These are phyloP conservation scores for Carcina quercana DNA, from an alignment of 2,888 invertebrate species.

Conservation along the genomic window DNA sequence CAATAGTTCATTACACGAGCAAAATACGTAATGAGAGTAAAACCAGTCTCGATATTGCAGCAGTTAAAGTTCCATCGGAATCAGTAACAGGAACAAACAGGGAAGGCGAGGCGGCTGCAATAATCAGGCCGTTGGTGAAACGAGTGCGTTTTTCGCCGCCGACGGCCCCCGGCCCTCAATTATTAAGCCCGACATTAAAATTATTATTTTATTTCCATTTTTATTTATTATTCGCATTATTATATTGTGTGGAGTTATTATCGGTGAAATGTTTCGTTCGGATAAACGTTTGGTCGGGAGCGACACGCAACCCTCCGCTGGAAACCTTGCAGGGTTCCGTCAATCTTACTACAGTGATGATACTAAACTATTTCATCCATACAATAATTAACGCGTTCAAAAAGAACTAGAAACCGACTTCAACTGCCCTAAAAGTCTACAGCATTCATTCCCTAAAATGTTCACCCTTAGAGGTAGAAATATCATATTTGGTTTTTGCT, in stretches of 20 bases:
- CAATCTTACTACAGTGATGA: too few relatives aligned
- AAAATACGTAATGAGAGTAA: conserved; percentile 23
- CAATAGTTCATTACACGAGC: conserved; percentile 15
- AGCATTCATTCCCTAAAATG: too few relatives aligned
- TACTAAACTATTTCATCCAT: too few relatives aligned
- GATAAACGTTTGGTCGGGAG: conserved; percentile 60
- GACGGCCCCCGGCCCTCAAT: conserved; percentile 43
- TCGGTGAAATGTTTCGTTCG: conserved; percentile 74
- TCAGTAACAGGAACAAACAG: conserved; percentile 52
- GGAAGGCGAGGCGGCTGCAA: conserved; percentile 31
- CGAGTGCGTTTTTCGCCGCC: conserved; percentile 45
- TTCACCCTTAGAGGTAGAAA: too few relatives aligned
- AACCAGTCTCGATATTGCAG: conserved; percentile 41
- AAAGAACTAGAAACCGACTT: too few relatives aligned
- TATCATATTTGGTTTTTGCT: too few relatives aligned
- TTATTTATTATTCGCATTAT: conserved; percentile 75
- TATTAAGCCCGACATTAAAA: conserved; percentile 72
- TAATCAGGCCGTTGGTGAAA: conserved; percentile 56
- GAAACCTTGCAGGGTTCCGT: conserved; percentile 42
- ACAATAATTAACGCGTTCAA: too few relatives aligned
- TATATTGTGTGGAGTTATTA: conserved; percentile 75
- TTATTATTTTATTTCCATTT: conserved; percentile 74
- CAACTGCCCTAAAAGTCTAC: too few relatives aligned
- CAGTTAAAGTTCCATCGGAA: conserved; percentile 46
- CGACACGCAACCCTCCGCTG: conserved; percentile 59